These are phyloP conservation scores for Montipora cactus DNA, from an alignment of 64 coral and sea anemone genomes.

Conservation along the genomic window DNA sequence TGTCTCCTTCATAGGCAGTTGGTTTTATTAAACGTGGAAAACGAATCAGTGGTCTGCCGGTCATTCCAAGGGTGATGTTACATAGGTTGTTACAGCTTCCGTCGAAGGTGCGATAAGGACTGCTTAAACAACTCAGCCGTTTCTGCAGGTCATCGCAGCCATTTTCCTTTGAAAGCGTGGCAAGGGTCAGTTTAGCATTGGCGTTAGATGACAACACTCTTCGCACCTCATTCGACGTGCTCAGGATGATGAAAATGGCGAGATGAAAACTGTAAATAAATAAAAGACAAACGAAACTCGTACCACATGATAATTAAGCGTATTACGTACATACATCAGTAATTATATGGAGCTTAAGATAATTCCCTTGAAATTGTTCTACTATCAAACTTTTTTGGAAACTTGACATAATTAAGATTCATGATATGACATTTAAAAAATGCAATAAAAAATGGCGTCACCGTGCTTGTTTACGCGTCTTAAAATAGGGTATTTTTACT, in stretches of 20 bases:
- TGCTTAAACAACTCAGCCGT: background rate
- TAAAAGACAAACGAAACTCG: no score
- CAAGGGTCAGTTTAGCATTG: background rate
- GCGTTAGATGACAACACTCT: background rate
- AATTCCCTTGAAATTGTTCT: no score
- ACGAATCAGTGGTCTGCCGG: background rate
- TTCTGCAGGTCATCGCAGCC: background rate
- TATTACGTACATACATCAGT: no score
- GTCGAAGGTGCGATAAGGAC: slow-evolving; percentile 29
- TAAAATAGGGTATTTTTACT: no score
- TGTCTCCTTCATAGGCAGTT: background rate
- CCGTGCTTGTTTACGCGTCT: no score
- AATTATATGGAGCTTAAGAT: no score
- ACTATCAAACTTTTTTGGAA: no score
- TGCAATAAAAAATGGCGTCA: no score
- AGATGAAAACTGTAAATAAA: background rate
- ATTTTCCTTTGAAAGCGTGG: background rate
- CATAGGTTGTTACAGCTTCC: slow-evolving; percentile 49
- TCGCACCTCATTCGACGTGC: background rate
- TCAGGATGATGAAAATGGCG: background rate
- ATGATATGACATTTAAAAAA: no score
- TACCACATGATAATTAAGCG: no score
- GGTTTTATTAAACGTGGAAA: background rate
- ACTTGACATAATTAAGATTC: no score
- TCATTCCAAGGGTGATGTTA: background rate